These are phyloP conservation scores for Pyrrhia umbra DNA, from an alignment of 2,888 invertebrate species.

Conservation along the genomic window DNA sequence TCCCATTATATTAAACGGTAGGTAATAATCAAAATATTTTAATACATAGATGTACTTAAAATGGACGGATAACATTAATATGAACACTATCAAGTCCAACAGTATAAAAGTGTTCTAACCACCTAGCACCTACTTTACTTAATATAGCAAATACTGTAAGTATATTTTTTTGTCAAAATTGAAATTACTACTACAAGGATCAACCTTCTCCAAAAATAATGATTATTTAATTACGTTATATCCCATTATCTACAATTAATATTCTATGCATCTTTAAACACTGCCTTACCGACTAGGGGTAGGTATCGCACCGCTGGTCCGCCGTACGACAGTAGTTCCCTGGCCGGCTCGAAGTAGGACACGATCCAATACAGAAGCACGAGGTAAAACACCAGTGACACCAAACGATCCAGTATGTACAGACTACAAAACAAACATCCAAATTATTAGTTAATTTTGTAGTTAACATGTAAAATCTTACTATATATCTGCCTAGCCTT, in stretches of 20 bases:
- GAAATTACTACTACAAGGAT: slow-evolving; percentile 3
- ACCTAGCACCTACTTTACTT: no score
- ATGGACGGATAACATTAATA: no score
- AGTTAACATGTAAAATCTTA: no score
- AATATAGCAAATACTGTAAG: slow-evolving; percentile 4
- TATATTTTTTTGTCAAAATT: slow-evolving; percentile 2
- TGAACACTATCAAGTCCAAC: no score
- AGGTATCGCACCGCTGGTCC: slow-evolving; percentile 78
- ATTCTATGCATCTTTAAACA: slow-evolving; percentile 69
- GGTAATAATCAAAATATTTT: no score
- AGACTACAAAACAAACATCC: slow-evolving; percentile 80
- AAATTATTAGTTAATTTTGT: no score
- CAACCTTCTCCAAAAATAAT: slow-evolving; percentile 5
- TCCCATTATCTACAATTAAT: background rate
- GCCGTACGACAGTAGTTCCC: slow-evolving; percentile 74
- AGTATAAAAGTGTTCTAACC: no score
- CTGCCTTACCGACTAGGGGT: slow-evolving; percentile 82
- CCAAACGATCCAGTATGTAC: slow-evolving; percentile 87
- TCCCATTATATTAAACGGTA: background rate
- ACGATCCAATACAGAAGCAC: slow-evolving; percentile 83
- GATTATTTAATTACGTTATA: background rate
- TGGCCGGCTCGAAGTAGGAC: slow-evolving; percentile 73
- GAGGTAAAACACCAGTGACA: slow-evolving; percentile 86
- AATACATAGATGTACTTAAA: no score
- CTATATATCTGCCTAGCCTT: no score